phyloP scores from a whole-genome alignment of 2,888 invertebrate species.

The Tipula lateralis region DNA sequence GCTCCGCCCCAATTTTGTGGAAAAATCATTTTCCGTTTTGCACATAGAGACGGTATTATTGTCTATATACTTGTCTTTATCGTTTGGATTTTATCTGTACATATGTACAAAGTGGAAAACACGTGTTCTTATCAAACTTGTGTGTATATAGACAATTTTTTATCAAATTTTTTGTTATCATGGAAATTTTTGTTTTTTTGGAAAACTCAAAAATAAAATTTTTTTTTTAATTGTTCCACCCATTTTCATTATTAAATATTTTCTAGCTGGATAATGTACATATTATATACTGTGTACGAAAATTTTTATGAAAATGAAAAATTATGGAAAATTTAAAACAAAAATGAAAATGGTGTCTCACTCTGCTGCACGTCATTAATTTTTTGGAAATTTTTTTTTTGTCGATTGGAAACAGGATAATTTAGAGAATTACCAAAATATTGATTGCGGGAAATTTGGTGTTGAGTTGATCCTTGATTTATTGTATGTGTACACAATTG shows the following conservation, averaged over 20 bases:
- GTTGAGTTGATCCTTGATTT: neutral
- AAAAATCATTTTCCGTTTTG: conserved; percentile 14
- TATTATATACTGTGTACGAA: neutral
- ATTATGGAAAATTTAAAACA: neutral
- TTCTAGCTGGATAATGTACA: neutral
- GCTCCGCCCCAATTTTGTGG: neutral
- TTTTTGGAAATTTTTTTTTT: neutral
- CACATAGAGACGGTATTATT: neutral
- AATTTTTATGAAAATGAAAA: neutral
- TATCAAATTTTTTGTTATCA: neutral
- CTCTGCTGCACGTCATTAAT: neutral
- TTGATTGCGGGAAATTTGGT: neutral
- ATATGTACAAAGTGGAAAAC: neutral
- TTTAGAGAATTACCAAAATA: neutral
- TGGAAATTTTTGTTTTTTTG: neutral
- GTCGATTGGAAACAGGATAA: neutral
- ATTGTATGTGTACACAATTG: neutral
- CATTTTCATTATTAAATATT: conserved; percentile 2
- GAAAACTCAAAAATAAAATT: neutral
- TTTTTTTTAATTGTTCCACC: neutral
- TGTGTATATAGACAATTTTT: neutral
- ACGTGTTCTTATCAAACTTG: neutral
- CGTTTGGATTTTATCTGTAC: neutral
- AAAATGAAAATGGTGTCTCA: neutral
- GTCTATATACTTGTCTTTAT: neutral